These are phyloP conservation scores for Cromileptes altivelis DNA, from an alignment of 2,113 vertebrate genomes.

Conservation along the genomic window DNA sequence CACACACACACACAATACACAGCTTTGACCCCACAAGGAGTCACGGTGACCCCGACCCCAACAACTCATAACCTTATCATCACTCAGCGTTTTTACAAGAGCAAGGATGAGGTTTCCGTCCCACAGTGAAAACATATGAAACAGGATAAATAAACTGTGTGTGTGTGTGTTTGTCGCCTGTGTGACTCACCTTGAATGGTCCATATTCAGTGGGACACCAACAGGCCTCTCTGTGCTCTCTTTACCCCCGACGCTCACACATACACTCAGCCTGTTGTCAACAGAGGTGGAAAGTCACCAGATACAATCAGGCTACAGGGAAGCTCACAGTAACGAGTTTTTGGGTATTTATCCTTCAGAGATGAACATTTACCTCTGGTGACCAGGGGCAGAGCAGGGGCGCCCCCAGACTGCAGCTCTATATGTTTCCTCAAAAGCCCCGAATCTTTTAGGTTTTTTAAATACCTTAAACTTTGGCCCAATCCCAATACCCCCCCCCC, in stretches of 20 bases:
- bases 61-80: constrained; percentile 39
- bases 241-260: not conserved
- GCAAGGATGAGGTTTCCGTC: constrained; percentile 23
- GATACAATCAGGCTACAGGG: not conserved
- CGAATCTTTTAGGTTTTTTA: too few species aligned
- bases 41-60: constrained; percentile 2
- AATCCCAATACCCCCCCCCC: too few species aligned
- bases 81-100: constrained; percentile 41
- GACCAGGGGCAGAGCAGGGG: not conserved
- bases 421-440: too few species aligned
- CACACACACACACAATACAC: not conserved
- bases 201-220: constrained; percentile 16
- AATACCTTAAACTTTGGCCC: too few species aligned
- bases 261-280: constrained; percentile 34
- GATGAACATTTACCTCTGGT: not conserved
- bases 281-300: constrained; percentile 39
- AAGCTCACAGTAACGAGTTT: not conserved
- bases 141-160: constrained; percentile 44
- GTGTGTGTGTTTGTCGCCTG: constrained; percentile 47
- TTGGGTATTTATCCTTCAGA: not conserved
- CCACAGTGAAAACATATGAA: constrained; percentile 30
- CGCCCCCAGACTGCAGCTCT: too few species aligned
- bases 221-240: constrained; percentile 60
- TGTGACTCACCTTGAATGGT: constrained; percentile 53
- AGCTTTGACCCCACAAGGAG: constrained; percentile 56